These are phyloP conservation scores for Neocrepidodera transversa DNA, from an alignment of 2,888 invertebrate species.

Conservation along the genomic window DNA sequence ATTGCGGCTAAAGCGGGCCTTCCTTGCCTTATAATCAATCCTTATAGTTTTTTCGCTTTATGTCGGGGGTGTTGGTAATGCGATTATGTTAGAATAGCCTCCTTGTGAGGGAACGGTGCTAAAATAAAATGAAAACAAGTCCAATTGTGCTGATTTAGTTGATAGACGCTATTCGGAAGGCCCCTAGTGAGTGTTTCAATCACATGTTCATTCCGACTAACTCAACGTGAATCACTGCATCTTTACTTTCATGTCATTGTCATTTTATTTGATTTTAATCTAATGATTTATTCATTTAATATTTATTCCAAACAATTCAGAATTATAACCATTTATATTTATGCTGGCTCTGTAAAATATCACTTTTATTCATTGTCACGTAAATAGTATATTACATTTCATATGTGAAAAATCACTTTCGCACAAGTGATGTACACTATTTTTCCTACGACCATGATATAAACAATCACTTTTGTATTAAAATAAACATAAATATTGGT, in stretches of 20 bases:
- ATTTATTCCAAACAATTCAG: too few species aligned
- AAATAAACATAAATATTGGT: too few species aligned
- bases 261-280: conserved; percentile 6
- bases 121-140: conserved; percentile 60
- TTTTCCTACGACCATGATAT: too few species aligned
- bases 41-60: conserved; percentile 52
- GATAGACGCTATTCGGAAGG: conserved; percentile 48
- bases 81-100: conserved; percentile 57
- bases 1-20: conserved; percentile 38
- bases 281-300: background rate
- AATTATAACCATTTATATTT: too few species aligned
- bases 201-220: conserved; percentile 47
- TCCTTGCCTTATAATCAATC: conserved; percentile 47
- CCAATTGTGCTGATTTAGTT: conserved; percentile 55
- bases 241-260: conserved; percentile 31
- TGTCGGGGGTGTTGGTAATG: conserved; percentile 55
- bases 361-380: too few species aligned
- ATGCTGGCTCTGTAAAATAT: too few species aligned
- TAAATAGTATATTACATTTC: too few species aligned
- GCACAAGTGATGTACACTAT: too few species aligned
- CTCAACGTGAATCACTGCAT: conserved; percentile 47
- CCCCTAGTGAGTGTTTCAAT: conserved; percentile 57
- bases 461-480: too few species aligned
- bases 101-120: conserved; percentile 54
- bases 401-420: too few species aligned